A percentile compares a stretch with the other conserved stretches of the same genome.
Conservation (phyloP, 2,888 invertebrate genomes). For the Shargacucullia verbasci region DNA sequence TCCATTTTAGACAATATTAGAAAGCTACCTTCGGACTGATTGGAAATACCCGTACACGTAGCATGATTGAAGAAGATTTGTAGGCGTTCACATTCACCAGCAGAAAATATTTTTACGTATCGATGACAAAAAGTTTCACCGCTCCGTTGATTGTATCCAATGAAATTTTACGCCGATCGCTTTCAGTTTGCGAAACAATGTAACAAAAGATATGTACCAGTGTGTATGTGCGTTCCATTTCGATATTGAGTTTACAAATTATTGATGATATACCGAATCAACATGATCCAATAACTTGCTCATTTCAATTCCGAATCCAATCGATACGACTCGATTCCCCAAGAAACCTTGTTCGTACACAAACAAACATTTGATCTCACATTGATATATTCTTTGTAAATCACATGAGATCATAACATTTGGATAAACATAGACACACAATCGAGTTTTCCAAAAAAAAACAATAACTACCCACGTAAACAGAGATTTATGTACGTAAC, state of each 20-base stretch:
- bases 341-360: slow-evolving; percentile 8
- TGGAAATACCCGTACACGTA: too few relatives aligned
- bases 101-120: neutral
- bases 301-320: slow-evolving; percentile 20
- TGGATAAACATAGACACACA: neutral
- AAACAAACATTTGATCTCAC: slow-evolving; percentile 11
- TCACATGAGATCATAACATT: slow-evolving; percentile 6
- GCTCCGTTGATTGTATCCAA: slow-evolving; percentile 7
- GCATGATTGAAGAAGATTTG: too few relatives aligned
- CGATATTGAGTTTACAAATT: slow-evolving; percentile 51
- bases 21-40: too few relatives aligned
- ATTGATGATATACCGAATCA: slow-evolving; percentile 33
- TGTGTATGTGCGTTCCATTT: slow-evolving; percentile 21
- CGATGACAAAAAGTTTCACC: neutral
- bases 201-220: slow-evolving; percentile 17
- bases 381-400: slow-evolving; percentile 23
- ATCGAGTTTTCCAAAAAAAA: slow-evolving; percentile 22
- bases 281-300: slow-evolving; percentile 27
- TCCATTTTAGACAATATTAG: too few relatives aligned
- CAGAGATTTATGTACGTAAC: slow-evolving; percentile 20
- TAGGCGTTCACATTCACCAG: neutral
- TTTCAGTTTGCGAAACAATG: slow-evolving; percentile 45
- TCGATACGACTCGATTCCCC: slow-evolving; percentile 10
- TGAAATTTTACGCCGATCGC: slow-evolving; percentile 29
- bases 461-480: slow-evolving; percentile 17